These are phyloP conservation scores for Protonemura montana DNA, from an alignment of 2,888 invertebrate genomes.

Conservation along the genomic window DNA sequence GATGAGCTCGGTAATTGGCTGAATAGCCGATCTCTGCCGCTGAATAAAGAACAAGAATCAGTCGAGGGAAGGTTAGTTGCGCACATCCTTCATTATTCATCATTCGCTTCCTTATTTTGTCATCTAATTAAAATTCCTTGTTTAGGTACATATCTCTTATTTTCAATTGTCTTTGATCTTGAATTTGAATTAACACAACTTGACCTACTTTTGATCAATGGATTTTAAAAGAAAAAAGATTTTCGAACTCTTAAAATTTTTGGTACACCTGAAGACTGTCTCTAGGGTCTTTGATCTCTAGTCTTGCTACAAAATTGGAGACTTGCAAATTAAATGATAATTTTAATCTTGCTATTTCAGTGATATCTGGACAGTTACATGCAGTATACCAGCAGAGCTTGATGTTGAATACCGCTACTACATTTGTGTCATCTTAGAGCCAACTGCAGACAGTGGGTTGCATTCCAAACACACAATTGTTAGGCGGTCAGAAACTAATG, in stretches of 20 bases:
- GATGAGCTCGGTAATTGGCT: slow-evolving; percentile 77
- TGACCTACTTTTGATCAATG: neutral
- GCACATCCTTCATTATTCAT: too few species aligned
- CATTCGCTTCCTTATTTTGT: too few species aligned
- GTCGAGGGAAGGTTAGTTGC: slow-evolving; percentile 20
- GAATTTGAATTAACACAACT: too few species aligned
- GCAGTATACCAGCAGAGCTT: slow-evolving; percentile 72
- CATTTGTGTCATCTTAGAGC: slow-evolving; percentile 71
- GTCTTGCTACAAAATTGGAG: too few species aligned
- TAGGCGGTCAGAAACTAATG: slow-evolving; percentile 82
- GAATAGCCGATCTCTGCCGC: slow-evolving; percentile 65
- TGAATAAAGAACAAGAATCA: slow-evolving; percentile 55
- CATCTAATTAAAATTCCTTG: too few species aligned
- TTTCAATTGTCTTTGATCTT: too few species aligned
- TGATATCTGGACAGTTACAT: slow-evolving; percentile 69
- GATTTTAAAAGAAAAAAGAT: too few species aligned
- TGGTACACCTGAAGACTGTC: too few species aligned
- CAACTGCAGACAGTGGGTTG: slow-evolving; percentile 60
- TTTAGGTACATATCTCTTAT: too few species aligned
- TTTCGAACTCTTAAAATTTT: too few species aligned
- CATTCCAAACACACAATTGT: slow-evolving; percentile 65
- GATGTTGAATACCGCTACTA: slow-evolving; percentile 79
- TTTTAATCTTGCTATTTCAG: slow-evolving; percentile 43
- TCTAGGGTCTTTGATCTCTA: too few species aligned
- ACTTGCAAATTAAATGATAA: too few species aligned